phyloP scores from a whole-genome alignment of 2,113 vertebrate genomes.

The Nerophis lumbriciformis region DNA sequence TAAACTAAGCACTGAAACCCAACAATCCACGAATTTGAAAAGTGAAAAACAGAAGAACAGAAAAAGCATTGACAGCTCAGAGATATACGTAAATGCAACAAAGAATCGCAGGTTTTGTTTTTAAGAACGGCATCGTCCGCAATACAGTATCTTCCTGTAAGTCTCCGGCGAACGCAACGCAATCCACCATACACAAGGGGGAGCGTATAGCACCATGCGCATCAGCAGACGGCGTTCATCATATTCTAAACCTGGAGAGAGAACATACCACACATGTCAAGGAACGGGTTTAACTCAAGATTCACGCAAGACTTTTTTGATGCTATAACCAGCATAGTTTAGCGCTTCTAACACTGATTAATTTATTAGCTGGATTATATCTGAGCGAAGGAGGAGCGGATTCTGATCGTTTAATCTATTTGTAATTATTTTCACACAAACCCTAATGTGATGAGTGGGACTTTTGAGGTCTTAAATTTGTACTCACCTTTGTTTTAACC shows the following conservation, averaged over 20 bases:
- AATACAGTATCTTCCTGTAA: constrained; percentile 73
- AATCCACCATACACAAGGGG: constrained; percentile 69
- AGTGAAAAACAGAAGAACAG: constrained; percentile 63
- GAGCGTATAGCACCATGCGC: constrained; percentile 71
- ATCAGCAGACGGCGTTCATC: constrained; percentile 76
- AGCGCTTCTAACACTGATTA: constrained; percentile 18
- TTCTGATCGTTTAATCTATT: background rate
- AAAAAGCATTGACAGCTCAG: constrained; percentile 56
- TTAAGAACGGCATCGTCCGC: constrained; percentile 66
- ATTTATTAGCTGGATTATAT: constrained; percentile 1
- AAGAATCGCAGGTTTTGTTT: constrained; percentile 48
- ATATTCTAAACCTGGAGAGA: constrained; percentile 82
- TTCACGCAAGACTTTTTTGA: constrained; percentile 48
- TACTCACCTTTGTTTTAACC: constrained; percentile 65
- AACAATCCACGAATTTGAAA: constrained; percentile 46
- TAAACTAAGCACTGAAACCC: constrained; percentile 7
- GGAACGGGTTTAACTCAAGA: constrained; percentile 49
- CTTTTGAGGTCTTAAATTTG: background rate
- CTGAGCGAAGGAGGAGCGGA: constrained; percentile 9
- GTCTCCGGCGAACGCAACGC: constrained; percentile 76
- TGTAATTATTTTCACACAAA: background rate
- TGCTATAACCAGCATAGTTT: constrained; percentile 37
- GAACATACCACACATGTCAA: constrained; percentile 78
- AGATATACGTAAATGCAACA: constrained; percentile 54
- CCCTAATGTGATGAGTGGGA: background rate